Evolutionary conservation across 2,888 invertebrate genomes (phyloP).

Genomic region (Aromia moschata): DNA sequence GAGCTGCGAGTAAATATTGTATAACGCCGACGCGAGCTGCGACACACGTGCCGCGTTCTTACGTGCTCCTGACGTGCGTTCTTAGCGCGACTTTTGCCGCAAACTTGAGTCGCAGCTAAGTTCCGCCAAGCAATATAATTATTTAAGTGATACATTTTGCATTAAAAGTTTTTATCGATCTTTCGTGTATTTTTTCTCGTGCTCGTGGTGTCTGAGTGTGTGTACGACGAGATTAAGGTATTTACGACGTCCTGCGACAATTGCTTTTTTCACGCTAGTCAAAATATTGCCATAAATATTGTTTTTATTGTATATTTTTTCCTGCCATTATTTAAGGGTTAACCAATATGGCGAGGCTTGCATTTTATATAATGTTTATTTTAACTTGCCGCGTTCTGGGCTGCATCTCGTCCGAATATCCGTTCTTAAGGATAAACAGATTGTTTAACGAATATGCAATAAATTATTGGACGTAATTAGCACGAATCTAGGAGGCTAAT

Average conservation of each 20-base stretch:
- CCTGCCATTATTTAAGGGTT: constrained; percentile 60
- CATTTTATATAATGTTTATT: constrained; percentile 53
- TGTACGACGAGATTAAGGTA: constrained; percentile 48
- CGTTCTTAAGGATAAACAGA: constrained; percentile 1
- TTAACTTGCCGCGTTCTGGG: constrained; percentile 46
- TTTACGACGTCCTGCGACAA: constrained; percentile 28
- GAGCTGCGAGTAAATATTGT: constrained; percentile 59
- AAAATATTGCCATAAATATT: constrained; percentile 51
- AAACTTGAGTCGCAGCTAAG: constrained; percentile 57
- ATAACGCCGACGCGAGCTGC: constrained; percentile 47
- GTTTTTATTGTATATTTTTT: constrained; percentile 58
- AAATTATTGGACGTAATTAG: constrained; percentile 1
- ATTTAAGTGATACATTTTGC: constrained; percentile 64
- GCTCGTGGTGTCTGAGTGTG: constrained; percentile 49
- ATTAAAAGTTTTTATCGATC: constrained; percentile 64
- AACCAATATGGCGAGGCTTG: constrained; percentile 63
- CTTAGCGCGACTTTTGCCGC: constrained; percentile 52
- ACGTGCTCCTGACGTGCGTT: constrained; percentile 53
- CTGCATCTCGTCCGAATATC: too few relatives aligned
- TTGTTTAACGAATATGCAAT: constrained; percentile 7
- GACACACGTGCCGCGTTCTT: constrained; percentile 55
- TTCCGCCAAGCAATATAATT: constrained; percentile 61
- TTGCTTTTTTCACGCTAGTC: constrained; percentile 39
- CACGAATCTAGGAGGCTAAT: constrained; percentile 27
- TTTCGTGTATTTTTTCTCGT: constrained; percentile 57